Conservation (phyloP, 1,140 invertebrate species). For the Lasioglossum albipes region DNA sequence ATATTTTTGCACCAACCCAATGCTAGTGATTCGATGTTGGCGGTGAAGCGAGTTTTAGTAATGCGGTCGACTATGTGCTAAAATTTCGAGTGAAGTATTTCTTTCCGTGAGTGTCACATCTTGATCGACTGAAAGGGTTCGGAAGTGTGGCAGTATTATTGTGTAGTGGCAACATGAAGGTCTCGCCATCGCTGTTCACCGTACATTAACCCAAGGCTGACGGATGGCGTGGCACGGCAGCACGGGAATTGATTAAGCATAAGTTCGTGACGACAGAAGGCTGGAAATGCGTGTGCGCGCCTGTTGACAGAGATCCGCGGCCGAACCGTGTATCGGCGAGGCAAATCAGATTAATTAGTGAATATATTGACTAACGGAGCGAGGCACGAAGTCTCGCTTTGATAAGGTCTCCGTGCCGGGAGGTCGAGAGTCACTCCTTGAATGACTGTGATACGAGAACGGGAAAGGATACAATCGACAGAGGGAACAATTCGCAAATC, state of each 20-base stretch:
- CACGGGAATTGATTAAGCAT: slow-evolving; percentile 45
- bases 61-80: too few species aligned
- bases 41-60: too few species aligned
- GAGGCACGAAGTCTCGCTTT: slow-evolving; percentile 58
- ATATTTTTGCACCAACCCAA: too few species aligned
- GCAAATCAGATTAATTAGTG: slow-evolving; percentile 65
- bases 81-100: too few species aligned
- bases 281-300: slow-evolving; percentile 51
- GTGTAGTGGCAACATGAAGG: neutral
- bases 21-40: too few species aligned
- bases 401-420: slow-evolving; percentile 47
- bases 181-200: neutral
- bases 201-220: slow-evolving; percentile 11
- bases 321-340: slow-evolving; percentile 37
- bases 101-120: neutral
- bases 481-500: slow-evolving; percentile 38
- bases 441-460: slow-evolving; percentile 38
- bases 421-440: slow-evolving; percentile 42
- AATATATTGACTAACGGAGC: slow-evolving; percentile 53
- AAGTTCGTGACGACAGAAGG: slow-evolving; percentile 48
- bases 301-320: slow-evolving; percentile 40
- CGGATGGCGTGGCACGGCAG: slow-evolving; percentile 26
- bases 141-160: slow-evolving; percentile 2
- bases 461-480: slow-evolving; percentile 21
- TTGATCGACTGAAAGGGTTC: neutral